Percentiles rank a stretch among this genome's conserved stretches.
phyloP scores from a whole-genome alignment of 2,888 invertebrate genomes.

The Drosophila prostipennis region DNA sequence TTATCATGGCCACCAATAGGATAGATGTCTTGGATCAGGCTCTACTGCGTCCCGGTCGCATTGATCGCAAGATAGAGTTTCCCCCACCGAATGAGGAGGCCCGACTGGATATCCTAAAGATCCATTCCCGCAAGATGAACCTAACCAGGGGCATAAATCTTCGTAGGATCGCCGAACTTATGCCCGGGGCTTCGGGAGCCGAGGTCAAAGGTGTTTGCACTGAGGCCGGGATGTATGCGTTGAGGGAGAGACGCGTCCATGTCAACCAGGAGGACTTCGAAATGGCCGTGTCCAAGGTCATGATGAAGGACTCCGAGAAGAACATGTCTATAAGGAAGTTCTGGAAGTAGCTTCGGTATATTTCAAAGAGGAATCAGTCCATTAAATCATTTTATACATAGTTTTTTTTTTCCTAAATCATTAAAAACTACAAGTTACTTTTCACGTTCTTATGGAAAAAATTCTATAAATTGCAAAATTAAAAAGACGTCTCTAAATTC shows the following conservation, averaged over 20 bases:
- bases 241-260: conserved; percentile 98
- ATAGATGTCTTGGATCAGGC: conserved; percentile 99
- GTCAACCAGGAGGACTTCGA: conserved; percentile 99
- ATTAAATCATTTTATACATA: no score
- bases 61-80: conserved; percentile 99
- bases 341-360: conserved; percentile 89
- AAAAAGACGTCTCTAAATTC: no score
- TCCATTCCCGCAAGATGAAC: conserved; percentile 99
- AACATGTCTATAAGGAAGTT: conserved; percentile 99
- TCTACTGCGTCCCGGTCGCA: conserved; percentile 97
- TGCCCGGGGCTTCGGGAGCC: conserved; percentile 99
- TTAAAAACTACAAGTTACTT: no score
- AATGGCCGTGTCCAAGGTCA: conserved; percentile 99
- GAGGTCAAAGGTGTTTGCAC: conserved; percentile 99
- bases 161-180: conserved; percentile 98
- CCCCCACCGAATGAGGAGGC: conserved; percentile 99
- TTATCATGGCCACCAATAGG: conserved; percentile 99
- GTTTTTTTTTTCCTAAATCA: no score
- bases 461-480: no score
- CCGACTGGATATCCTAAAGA: conserved; percentile 97
- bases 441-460: no score
- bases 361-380: no score
- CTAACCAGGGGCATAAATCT: conserved; percentile 98
- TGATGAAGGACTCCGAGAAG: conserved; percentile 99
- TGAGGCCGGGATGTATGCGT: conserved; percentile 99